Evolutionary conservation across 2,888 invertebrate genomes (phyloP).

Genomic region (Elaeidobius kamerunicus): DNA sequence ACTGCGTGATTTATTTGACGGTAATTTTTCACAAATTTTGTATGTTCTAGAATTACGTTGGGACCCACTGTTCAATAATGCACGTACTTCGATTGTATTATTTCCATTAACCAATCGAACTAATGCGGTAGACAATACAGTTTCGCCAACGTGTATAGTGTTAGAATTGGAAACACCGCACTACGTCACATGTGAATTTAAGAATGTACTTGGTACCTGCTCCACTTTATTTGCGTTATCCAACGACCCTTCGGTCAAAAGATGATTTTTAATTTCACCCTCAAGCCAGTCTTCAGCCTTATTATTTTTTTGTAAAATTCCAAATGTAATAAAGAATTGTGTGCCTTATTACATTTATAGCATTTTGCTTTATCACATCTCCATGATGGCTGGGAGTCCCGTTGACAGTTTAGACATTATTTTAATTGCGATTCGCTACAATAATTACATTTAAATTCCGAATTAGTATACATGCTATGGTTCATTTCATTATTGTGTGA

Average conservation of each 20-base stretch:
- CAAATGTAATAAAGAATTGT: constrained; percentile 23
- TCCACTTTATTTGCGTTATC: no score
- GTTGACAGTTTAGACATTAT: constrained; percentile 28
- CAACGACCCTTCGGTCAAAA: no score
- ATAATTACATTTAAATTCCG: constrained; percentile 13
- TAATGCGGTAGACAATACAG: constrained; percentile 22
- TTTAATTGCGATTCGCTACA: constrained; percentile 19
- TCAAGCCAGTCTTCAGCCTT: constrained; percentile 1
- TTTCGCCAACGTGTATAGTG: constrained; percentile 4
- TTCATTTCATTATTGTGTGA: background rate
- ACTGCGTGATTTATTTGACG: constrained; percentile 16
- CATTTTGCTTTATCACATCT: constrained; percentile 15
- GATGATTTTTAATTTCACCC: background rate
- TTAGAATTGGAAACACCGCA: background rate
- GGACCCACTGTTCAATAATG: constrained; percentile 23
- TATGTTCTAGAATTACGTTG: constrained; percentile 23
- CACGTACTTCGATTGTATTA: background rate
- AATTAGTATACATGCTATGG: background rate
- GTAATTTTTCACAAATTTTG: constrained; percentile 13
- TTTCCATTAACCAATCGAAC: constrained; percentile 4
- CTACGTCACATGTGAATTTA: background rate
- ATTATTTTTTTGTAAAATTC: background rate
- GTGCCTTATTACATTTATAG: constrained; percentile 13
- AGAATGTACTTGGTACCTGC: background rate
- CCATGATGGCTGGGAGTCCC: constrained; percentile 9